phyloP scores from a whole-genome alignment of 2,888 invertebrate genomes.

The Helicoverpa assulta region DNA sequence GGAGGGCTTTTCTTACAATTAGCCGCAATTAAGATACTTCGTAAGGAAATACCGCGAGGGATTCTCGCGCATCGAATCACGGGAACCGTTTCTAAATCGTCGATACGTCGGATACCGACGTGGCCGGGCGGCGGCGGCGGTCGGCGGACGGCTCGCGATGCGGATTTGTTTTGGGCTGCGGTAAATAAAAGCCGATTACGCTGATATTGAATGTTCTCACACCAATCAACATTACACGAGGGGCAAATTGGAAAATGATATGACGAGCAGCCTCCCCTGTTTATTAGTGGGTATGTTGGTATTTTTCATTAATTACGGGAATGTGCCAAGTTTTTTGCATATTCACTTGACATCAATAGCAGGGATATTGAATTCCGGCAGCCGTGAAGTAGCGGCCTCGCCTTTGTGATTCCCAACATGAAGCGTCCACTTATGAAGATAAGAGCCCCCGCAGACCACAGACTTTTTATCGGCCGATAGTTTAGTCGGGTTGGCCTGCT shows the following conservation, averaged over 20 bases:
- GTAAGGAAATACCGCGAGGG: conserved; percentile 75
- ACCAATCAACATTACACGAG: conserved; percentile 54
- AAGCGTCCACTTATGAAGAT: background rate
- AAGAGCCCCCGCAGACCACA: no score
- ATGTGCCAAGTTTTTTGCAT: conserved; percentile 15
- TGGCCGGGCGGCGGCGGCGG: conserved; percentile 45
- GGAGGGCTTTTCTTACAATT: conserved; percentile 87
- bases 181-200: conserved; percentile 72
- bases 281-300: conserved; percentile 34
- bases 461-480: no score
- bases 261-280: conserved; percentile 31
- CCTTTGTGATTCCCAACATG: background rate
- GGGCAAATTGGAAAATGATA: conserved; percentile 55
- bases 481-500: no score
- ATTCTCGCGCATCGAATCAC: conserved; percentile 61
- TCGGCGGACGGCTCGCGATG: conserved; percentile 23
- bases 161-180: conserved; percentile 66
- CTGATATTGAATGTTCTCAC: conserved; percentile 60
- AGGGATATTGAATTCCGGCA: conserved; percentile 6
- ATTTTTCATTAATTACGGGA: conserved; percentile 32
- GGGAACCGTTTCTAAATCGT: conserved; percentile 68
- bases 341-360: conserved; percentile 11
- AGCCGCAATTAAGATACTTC: conserved; percentile 87
- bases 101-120: conserved; percentile 63
- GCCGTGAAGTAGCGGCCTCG: background rate